A percentile compares a stretch with the other conserved stretches of the same genome.
Evolutionary conservation across 37 sponge, comb jelly and placozoan species (phyloP).

Genomic region (Cladorhizidae sp.): DNA sequence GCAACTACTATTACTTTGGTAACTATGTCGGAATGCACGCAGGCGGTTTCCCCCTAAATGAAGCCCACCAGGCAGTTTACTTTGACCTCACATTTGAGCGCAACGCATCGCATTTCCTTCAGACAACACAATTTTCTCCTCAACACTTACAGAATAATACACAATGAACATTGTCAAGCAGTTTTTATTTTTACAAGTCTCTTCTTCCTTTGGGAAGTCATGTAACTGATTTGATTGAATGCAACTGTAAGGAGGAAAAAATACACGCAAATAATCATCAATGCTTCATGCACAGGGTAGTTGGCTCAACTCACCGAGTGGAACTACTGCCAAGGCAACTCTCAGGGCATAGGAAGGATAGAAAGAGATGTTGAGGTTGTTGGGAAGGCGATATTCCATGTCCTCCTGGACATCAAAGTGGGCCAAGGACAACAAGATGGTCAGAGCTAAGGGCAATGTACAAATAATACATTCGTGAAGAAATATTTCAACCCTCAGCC

Average conservation of each 20-base stretch:
- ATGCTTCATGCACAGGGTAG: background rate
- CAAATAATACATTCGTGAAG: no score
- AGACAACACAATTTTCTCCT: no score
- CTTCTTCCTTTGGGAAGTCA: constrained; percentile 69
- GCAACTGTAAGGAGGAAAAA: constrained; percentile 30
- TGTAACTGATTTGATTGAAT: constrained; percentile 43
- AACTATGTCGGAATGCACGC: no score
- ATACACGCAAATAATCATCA: background rate
- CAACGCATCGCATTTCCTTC: no score
- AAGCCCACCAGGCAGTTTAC: no score
- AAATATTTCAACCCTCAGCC: no score
- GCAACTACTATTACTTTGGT: no score
- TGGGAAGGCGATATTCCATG: constrained; percentile 65
- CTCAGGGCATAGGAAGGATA: constrained; percentile 39
- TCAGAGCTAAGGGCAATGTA: constrained; percentile 26
- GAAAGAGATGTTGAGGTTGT: constrained; percentile 71
- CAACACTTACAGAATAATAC: no score
- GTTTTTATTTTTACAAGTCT: constrained; percentile 48
- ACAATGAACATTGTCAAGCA: no score
- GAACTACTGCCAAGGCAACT: constrained; percentile 44
- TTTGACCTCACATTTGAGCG: no score
- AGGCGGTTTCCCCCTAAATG: no score
- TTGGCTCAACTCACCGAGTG: constrained; percentile 47
- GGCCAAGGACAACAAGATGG: constrained; percentile 42
- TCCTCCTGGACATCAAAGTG: constrained; percentile 40